Evolutionary conservation across 1,140 invertebrate species (phyloP).

Genomic region (Drosophila insularis): DNA sequence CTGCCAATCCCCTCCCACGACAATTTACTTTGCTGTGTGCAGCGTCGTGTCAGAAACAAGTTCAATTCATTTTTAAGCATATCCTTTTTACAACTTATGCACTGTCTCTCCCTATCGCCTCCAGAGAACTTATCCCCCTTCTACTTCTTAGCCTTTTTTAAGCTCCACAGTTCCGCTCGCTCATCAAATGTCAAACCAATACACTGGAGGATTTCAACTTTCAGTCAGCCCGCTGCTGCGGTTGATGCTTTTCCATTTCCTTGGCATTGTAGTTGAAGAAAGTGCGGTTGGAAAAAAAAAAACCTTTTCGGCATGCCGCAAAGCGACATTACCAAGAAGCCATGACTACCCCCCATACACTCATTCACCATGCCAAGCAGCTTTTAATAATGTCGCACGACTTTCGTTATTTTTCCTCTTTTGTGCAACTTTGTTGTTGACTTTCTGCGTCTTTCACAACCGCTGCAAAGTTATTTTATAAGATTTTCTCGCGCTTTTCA

Average conservation of each 20-base stretch:
- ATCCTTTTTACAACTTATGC: slow-evolving; percentile 62
- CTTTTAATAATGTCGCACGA: slow-evolving; percentile 67
- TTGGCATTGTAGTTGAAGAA: slow-evolving; percentile 66
- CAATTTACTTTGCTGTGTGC: background rate
- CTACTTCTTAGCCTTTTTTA: background rate
- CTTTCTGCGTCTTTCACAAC: background rate
- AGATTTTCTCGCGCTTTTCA: slow-evolving; percentile 59
- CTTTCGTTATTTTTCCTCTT: slow-evolving; percentile 44
- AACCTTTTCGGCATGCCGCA: slow-evolving; percentile 65
- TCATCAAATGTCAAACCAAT: slow-evolving; percentile 80
- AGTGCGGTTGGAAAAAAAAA: slow-evolving; percentile 73
- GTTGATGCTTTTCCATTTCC: slow-evolving; percentile 71
- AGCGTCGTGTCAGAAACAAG: slow-evolving; percentile 53
- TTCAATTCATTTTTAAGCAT: slow-evolving; percentile 77
- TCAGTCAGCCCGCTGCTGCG: slow-evolving; percentile 12
- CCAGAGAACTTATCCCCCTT: background rate
- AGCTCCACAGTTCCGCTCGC: slow-evolving; percentile 46
- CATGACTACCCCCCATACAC: background rate
- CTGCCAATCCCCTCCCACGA: background rate
- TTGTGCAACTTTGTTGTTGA: slow-evolving; percentile 42
- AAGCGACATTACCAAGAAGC: slow-evolving; percentile 61
- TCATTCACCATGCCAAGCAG: slow-evolving; percentile 36
- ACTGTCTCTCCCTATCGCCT: slow-evolving; percentile 4
- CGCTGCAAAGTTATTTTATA: slow-evolving; percentile 64
- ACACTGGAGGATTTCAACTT: slow-evolving; percentile 72